Conservation (phyloP, 2,888 invertebrate species). For the Andrena flavipes region DNA sequence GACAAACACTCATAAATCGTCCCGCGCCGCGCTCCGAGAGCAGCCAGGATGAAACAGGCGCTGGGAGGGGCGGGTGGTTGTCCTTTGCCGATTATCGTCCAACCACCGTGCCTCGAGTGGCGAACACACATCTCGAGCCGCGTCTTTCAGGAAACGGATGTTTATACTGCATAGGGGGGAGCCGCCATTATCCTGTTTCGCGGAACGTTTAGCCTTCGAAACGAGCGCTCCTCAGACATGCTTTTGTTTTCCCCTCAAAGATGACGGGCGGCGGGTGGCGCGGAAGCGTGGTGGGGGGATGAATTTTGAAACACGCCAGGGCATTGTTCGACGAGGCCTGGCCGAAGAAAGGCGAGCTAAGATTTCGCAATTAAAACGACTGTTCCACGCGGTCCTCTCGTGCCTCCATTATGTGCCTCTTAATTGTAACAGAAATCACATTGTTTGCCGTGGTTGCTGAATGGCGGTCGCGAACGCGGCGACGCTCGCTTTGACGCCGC, state of each 20-base stretch:
- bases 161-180: slow-evolving; percentile 2
- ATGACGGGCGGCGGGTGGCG: neutral
- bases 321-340: slow-evolving; percentile 25
- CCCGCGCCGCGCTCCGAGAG: neutral
- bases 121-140: neutral
- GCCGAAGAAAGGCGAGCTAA: slow-evolving; percentile 18
- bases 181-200: slow-evolving; percentile 4
- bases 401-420: slow-evolving; percentile 23
- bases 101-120: neutral
- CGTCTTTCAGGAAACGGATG: slow-evolving; percentile 10
- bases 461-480: slow-evolving; percentile 1
- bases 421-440: slow-evolving; percentile 42
- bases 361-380: slow-evolving; percentile 48
- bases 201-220: slow-evolving; percentile 3
- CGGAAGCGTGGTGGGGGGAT: neutral
- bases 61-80: neutral
- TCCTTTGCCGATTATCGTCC: slow-evolving; percentile 32
- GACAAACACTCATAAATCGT: slow-evolving; percentile 25
- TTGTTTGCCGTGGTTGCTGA: slow-evolving; percentile 30
- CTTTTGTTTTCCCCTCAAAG: slow-evolving; percentile 20
- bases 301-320: slow-evolving; percentile 23
- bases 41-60: neutral
- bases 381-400: neutral
- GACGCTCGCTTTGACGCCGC: neutral
- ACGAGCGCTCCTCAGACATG: slow-evolving; percentile 15